Conservation (phyloP, 2,888 invertebrate genomes). For the Epistrophe eligans region DNA sequence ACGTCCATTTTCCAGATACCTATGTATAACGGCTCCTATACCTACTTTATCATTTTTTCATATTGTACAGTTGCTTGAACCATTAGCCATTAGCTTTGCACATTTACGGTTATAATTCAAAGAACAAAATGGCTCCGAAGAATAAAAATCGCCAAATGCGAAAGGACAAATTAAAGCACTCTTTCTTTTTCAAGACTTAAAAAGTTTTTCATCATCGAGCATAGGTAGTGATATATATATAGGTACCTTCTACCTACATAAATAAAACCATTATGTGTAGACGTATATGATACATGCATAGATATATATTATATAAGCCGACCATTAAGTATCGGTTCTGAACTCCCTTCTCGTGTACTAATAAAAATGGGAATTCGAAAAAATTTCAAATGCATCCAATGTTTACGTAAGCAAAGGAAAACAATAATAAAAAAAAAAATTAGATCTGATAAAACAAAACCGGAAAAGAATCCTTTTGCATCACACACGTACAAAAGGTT, state of each 20-base stretch:
- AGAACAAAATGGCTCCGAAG: slow-evolving; percentile 47
- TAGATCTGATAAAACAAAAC: slow-evolving; percentile 68
- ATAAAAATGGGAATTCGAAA: slow-evolving; percentile 40
- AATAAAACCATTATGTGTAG: not conserved
- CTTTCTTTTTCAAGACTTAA: slow-evolving; percentile 58
- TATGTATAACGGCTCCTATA: not conserved
- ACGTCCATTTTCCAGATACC: slow-evolving; percentile 8
- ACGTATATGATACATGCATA: not conserved
- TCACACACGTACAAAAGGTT: slow-evolving; percentile 67
- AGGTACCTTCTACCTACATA: not conserved
- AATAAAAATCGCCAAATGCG: slow-evolving; percentile 62
- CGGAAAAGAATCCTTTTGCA: slow-evolving; percentile 62
- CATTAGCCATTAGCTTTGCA: slow-evolving; percentile 69
- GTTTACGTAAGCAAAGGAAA: slow-evolving; percentile 35
- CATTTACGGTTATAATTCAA: slow-evolving; percentile 69
- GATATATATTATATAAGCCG: slow-evolving; percentile 61
- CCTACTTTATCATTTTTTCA: slow-evolving; percentile 48
- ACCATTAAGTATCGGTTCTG: slow-evolving; percentile 57
- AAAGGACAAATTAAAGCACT: slow-evolving; percentile 66
- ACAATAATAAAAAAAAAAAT: slow-evolving; percentile 41
- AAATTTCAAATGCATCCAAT: slow-evolving; percentile 69
- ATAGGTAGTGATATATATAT: not conserved
- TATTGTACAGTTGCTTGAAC: slow-evolving; percentile 62
- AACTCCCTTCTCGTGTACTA: slow-evolving; percentile 12
- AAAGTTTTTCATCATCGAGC: slow-evolving; percentile 38